Percentiles rank a stretch among this genome's conserved stretches.
These are phyloP conservation scores for Dinocampus coccinellae DNA, from an alignment of 2,888 invertebrate genomes.

Conservation along the genomic window DNA sequence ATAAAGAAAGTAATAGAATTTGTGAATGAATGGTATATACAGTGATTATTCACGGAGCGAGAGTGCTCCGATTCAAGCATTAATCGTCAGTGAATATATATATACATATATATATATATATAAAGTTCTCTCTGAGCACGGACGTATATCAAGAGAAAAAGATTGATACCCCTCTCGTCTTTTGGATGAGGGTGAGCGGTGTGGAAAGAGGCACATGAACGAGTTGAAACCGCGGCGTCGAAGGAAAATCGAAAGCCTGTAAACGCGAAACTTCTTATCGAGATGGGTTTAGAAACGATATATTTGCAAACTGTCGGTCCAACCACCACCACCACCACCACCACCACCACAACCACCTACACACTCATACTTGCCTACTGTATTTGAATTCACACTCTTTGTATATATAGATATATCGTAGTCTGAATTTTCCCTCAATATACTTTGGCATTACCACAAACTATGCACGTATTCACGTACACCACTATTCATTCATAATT, in stretches of 20 bases:
- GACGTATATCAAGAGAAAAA: conserved; percentile 43
- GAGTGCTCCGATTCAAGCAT: conserved; percentile 45
- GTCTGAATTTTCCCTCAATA: background rate
- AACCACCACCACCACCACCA: background rate
- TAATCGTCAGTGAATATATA: conserved; percentile 46
- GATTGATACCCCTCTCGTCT: conserved; percentile 44
- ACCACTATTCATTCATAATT: conserved; percentile 18
- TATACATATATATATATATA: conserved; percentile 32
- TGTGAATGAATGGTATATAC: background rate
- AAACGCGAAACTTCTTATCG: conserved; percentile 57
- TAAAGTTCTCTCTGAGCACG: conserved; percentile 6
- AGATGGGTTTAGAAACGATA: conserved; percentile 39
- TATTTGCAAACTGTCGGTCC: conserved; percentile 41
- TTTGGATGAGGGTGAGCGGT: background rate
- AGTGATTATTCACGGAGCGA: conserved; percentile 26
- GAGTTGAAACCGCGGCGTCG: conserved; percentile 40
- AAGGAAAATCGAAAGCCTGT: conserved; percentile 7
- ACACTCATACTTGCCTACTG: no score
- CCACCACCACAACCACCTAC: background rate
- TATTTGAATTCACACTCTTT: conserved; percentile 1
- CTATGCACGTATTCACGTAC: background rate
- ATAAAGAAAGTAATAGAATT: background rate
- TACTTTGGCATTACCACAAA: conserved; percentile 23
- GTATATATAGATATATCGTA: background rate
- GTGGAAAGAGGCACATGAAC: background rate